These are phyloP conservation scores for Drosophila busckii DNA, from an alignment of 1,140 invertebrate genomes.

Conservation along the genomic window DNA sequence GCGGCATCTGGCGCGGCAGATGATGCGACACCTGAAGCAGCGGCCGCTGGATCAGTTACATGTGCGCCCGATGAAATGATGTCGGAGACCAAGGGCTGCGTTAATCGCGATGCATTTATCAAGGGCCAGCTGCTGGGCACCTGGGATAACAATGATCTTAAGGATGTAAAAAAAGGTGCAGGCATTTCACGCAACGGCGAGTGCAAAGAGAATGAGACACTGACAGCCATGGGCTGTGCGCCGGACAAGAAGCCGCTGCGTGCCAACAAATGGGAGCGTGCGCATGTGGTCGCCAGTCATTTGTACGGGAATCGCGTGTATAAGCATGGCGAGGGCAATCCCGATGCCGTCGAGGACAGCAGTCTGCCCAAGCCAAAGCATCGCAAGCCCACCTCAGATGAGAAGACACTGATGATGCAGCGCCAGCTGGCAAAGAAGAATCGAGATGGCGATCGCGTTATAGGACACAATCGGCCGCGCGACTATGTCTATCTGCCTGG, in stretches of 20 bases:
- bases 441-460: neutral
- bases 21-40: no score
- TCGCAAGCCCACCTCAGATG: neutral
- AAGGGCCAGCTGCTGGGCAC: neutral
- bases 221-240: slow-evolving; percentile 15
- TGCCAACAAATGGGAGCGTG: neutral
- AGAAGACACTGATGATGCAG: neutral
- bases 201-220: slow-evolving; percentile 14
- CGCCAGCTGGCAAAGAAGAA: neutral
- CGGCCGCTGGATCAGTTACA: neutral
- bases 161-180: neutral
- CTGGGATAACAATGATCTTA: slow-evolving; percentile 20
- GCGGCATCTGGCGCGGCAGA: no score
- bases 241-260: neutral
- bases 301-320: neutral
- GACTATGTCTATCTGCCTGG: slow-evolving; percentile 29
- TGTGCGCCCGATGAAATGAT: slow-evolving; percentile 23
- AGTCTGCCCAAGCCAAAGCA: no score
- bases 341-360: neutral
- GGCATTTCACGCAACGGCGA: neutral
- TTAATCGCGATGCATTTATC: slow-evolving; percentile 9
- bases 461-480: slow-evolving; percentile 15
- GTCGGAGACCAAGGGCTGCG: slow-evolving; percentile 22
- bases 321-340: neutral
- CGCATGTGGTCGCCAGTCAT: neutral